Evolutionary conservation across 2,888 invertebrate species (phyloP).

Genomic region (Drosophila algonquin): DNA sequence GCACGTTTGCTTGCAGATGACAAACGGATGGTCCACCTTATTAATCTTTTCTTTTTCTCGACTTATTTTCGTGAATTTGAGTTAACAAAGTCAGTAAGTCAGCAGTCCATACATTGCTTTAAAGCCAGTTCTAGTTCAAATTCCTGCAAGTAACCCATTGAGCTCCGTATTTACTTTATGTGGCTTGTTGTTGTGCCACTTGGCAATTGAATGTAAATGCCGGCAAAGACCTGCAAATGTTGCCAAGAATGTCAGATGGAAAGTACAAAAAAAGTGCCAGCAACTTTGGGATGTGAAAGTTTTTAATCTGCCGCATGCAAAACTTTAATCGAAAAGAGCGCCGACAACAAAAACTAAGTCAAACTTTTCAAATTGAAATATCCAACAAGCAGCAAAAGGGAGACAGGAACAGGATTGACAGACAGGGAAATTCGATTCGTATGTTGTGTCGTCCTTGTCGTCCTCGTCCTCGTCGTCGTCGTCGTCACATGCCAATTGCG

Average conservation of each 20-base stretch:
- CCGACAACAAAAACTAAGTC: slow-evolving; percentile 66
- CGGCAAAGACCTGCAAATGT: slow-evolving; percentile 14
- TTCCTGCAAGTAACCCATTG: slow-evolving; percentile 13
- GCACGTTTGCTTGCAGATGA: too few relatives aligned
- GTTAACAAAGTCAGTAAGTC: too few relatives aligned
- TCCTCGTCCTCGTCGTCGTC: slow-evolving; percentile 48
- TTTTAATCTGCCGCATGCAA: slow-evolving; percentile 77
- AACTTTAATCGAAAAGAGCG: slow-evolving; percentile 76
- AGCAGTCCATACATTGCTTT: too few relatives aligned
- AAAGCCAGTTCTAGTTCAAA: neutral
- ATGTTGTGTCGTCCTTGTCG: slow-evolving; percentile 46
- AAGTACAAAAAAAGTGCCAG: slow-evolving; percentile 59
- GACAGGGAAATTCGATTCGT: slow-evolving; percentile 68
- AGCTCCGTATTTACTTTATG: slow-evolving; percentile 11
- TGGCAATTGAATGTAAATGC: slow-evolving; percentile 23
- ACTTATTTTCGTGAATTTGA: too few relatives aligned
- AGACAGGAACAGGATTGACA: neutral
- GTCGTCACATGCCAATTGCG: slow-evolving; percentile 75
- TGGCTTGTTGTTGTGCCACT: slow-evolving; percentile 20
- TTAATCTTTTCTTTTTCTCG: too few relatives aligned
- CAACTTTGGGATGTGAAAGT: slow-evolving; percentile 54
- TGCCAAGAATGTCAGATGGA: slow-evolving; percentile 55
- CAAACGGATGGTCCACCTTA: too few relatives aligned
- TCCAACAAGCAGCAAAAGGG: slow-evolving; percentile 51
- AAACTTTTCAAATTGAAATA: slow-evolving; percentile 80